phyloP scores from a whole-genome alignment of 2,113 vertebrate genomes.

The Heteronetta atricapilla region DNA sequence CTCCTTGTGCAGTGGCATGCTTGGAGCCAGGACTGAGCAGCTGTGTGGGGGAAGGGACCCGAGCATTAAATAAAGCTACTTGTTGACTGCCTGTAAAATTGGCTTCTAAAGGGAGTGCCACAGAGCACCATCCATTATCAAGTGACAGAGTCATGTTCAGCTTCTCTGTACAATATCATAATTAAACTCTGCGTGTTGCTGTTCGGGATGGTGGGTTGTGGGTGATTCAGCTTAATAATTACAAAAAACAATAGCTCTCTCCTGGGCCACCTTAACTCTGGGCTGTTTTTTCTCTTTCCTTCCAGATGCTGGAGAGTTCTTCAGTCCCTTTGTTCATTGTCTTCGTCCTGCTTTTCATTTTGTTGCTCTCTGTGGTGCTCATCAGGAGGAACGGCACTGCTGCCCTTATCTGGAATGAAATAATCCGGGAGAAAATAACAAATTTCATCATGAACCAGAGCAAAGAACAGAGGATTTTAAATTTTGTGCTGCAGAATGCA shows the following conservation, averaged over 20 bases:
- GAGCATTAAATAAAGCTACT: constrained; percentile 54
- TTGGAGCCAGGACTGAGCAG: constrained; percentile 6
- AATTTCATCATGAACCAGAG: constrained; percentile 70
- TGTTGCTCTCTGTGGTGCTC: constrained; percentile 41
- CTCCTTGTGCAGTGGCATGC: neutral
- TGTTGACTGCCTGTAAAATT: constrained; percentile 41
- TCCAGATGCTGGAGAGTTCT: constrained; percentile 72
- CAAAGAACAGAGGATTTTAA: constrained; percentile 80
- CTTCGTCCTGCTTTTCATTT: constrained; percentile 44
- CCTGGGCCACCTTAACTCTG: constrained; percentile 36
- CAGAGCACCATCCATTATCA: neutral
- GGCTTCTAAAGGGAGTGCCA: constrained; percentile 40
- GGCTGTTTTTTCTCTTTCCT: constrained; percentile 27
- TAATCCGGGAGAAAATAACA: constrained; percentile 53
- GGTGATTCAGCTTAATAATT: neutral
- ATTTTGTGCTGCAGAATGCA: constrained; percentile 81
- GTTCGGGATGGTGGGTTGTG: neutral
- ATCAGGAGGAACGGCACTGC: constrained; percentile 20
- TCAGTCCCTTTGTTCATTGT: constrained; percentile 35
- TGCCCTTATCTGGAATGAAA: constrained; percentile 67
- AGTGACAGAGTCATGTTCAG: neutral
- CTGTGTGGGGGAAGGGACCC: constrained; percentile 47
- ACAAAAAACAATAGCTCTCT: neutral
- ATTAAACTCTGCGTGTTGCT: neutral
- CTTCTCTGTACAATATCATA: neutral